These are phyloP conservation scores for Selenia dentaria DNA, from an alignment of 2,888 invertebrate species.

Conservation along the genomic window DNA sequence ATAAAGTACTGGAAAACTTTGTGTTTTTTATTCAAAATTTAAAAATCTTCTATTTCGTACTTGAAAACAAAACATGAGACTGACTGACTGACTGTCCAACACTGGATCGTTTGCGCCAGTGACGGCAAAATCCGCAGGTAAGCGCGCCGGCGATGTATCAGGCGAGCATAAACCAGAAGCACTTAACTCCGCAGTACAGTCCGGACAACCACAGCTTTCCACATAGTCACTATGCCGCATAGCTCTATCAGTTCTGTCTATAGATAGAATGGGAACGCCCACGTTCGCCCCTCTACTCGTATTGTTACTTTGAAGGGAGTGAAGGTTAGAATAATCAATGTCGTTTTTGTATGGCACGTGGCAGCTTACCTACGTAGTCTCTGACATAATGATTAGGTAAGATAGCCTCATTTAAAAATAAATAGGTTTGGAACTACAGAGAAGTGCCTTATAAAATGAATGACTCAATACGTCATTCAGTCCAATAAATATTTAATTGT, in stretches of 20 bases:
- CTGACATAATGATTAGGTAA: no score
- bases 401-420: no score
- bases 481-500: no score
- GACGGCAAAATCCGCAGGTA: conserved; percentile 48
- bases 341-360: conserved; percentile 29
- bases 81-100: neutral
- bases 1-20: no score
- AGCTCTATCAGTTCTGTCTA: conserved; percentile 11
- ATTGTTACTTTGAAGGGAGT: conserved; percentile 22
- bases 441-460: no score
- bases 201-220: conserved; percentile 6
- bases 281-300: conserved; percentile 55
- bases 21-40: no score
- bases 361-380: conserved; percentile 17
- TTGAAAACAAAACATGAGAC: no score
- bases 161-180: conserved; percentile 52
- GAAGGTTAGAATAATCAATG: conserved; percentile 33
- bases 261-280: conserved; percentile 51
- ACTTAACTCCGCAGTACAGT: conserved; percentile 12
- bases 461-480: no score
- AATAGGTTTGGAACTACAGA: no score
- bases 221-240: conserved; percentile 25
- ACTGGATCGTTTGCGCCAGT: neutral
- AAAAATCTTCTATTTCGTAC: no score
- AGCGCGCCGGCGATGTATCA: conserved; percentile 59